A percentile compares a stretch with the other conserved stretches of the same genome.
These are phyloP conservation scores for Conopomorpha cramerella DNA, from an alignment of 1,140 invertebrate genomes.

Conservation along the genomic window DNA sequence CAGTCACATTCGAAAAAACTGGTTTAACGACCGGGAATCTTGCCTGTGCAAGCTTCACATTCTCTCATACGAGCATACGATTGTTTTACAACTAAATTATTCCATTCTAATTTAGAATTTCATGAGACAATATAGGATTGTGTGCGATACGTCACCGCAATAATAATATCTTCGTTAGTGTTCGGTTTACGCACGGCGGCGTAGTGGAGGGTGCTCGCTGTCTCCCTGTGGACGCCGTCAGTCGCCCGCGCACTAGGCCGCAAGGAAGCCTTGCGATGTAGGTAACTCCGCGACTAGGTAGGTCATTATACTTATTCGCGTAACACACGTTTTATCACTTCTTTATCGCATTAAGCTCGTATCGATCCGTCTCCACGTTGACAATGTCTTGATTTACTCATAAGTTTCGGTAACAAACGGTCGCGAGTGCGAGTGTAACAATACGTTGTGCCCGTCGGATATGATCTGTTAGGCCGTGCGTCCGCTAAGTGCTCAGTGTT, in stretches of 20 bases:
- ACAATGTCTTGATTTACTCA: conserved; percentile 38
- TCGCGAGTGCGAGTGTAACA: conserved; percentile 19
- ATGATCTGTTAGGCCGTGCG: conserved; percentile 53
- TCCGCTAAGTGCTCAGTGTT: conserved; percentile 49
- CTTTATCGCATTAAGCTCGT: conserved; percentile 48
- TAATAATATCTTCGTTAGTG: conserved; percentile 41
- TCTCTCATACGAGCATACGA: no score
- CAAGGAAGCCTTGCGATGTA: conserved; percentile 40
- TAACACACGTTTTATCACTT: conserved; percentile 48
- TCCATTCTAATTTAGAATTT: no score
- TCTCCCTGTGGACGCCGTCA: conserved; percentile 34
- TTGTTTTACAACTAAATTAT: no score
- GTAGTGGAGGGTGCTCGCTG: conserved; percentile 37
- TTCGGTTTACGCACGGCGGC: conserved; percentile 41
- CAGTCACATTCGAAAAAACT: no score
- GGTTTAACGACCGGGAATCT: no score
- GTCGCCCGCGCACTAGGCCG: conserved; percentile 43
- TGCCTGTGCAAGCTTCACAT: no score
- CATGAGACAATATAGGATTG: no score
- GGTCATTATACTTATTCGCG: conserved; percentile 53
- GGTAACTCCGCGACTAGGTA: no score
- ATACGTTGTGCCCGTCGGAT: conserved; percentile 43
- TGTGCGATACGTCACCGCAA: conserved; percentile 39
- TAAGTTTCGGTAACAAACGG: no score
- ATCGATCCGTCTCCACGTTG: conserved; percentile 35